Evolutionary conservation across 2,113 vertebrate species (phyloP), one percentile per base, ranked within the genome.

Genomic region (Poecilia latipinna): DNA sequence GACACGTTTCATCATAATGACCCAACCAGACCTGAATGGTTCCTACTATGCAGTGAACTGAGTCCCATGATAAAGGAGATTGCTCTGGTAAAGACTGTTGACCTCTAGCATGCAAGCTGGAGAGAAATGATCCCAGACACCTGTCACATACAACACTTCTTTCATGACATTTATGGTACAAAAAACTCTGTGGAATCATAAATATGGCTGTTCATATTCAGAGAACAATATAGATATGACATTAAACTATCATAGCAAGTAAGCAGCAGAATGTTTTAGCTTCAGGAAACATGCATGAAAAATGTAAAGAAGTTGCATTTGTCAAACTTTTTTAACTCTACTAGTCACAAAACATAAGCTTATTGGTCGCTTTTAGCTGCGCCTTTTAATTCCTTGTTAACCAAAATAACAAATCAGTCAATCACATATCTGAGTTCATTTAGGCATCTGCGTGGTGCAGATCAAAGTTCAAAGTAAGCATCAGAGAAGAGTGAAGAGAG

Each of bases 1-100:
- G 51, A n/a, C 51, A n/a, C 11, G 24, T n/a, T 81, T 74, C 44
- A 68, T 77, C 76, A 82, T 75, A 83, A 83, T 74, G 72, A 68
- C 8, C 29, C 29, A 24, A 33, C 48, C 48, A 26, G 51, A 68
- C 61, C 28, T 80, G 83, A 79, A 74, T 68, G 74, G 33, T 65
- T 71, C 68, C 77, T 17, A 65, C 64, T 73, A 60, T 80, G 71
- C 63, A 69, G 37, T 86, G 78, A 88, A 84, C 76, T 19, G 10
- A n/a, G 66, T 69, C 42, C 61, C 63, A 71, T 71, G 73, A 44
- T 75, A 73, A 81, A 69, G 61, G 78, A 87, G 48, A 80, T 75
- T 57, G 33, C 29, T 68, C 63, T 65, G 73, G 82, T 68, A 68
- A 70, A 79, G 62, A 35, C 67, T 35, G 78, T 61, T 79, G 86